Percentiles rank a stretch among this genome's conserved stretches.
Conservation (phyloP, 23 tunicate genomes). For the Trididemnum miniatum region DNA sequence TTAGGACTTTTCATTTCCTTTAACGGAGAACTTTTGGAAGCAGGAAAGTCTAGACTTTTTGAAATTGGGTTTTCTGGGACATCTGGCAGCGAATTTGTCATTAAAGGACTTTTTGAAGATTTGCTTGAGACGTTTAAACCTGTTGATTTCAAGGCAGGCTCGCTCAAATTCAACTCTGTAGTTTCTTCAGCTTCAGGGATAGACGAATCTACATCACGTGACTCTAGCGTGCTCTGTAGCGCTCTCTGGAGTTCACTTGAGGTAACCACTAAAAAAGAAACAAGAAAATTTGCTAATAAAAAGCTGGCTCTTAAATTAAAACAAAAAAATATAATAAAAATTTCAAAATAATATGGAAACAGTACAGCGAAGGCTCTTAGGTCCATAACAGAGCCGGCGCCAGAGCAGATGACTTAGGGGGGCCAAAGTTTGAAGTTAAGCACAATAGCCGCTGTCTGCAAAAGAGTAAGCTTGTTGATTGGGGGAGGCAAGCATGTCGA, state of each 20-base stretch:
- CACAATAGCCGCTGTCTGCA: too few relatives aligned
- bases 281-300: too few relatives aligned
- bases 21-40: not conserved
- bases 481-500: too few relatives aligned
- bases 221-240: slow-evolving; percentile 17
- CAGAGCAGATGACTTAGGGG: too few relatives aligned
- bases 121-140: not conserved
- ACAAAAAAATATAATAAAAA: too few relatives aligned
- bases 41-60: not conserved
- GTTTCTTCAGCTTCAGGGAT: not conserved
- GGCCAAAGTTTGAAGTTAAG: too few relatives aligned
- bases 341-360: too few relatives aligned
- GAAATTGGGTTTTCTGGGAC: not conserved
- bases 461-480: too few relatives aligned
- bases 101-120: not conserved
- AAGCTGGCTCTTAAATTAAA: too few relatives aligned
- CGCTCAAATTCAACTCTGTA: not conserved
- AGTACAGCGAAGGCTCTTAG: too few relatives aligned
- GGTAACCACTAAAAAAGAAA: slow-evolving; percentile 17
- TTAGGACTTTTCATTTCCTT: not conserved
- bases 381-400: too few relatives aligned
- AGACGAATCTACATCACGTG: not conserved
- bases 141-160: not conserved
- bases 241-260: slow-evolving; percentile 30
- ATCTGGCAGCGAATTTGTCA: not conserved